Conservation (phyloP, 2,113 vertebrate species). For the Grallaria varia region DNA sequence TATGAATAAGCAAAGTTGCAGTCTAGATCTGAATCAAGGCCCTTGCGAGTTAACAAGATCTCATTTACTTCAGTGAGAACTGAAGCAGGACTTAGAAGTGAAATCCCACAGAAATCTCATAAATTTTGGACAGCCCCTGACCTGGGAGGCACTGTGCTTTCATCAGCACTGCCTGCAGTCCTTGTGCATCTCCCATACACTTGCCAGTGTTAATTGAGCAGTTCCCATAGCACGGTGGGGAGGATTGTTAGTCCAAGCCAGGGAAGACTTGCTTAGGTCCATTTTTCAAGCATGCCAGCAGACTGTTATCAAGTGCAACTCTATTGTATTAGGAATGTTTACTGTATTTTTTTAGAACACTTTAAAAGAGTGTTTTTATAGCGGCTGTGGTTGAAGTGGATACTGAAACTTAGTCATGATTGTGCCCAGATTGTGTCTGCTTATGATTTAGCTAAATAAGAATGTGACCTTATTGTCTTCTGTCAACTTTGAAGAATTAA, state of each 20-base stretch:
- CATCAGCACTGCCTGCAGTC: too few relatives aligned
- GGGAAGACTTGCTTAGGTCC: neutral
- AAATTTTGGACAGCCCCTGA: neutral
- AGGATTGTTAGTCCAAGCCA: neutral
- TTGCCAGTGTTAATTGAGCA: neutral
- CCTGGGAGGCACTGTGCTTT: neutral
- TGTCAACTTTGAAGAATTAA: neutral
- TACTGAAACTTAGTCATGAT: neutral
- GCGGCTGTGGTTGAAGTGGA: neutral
- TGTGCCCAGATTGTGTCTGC: neutral
- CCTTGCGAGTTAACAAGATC: neutral
- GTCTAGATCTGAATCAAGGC: neutral
- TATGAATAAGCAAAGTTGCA: neutral
- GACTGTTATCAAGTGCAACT: neutral
- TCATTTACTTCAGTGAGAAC: neutral
- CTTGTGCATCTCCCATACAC: rapidly evolving
- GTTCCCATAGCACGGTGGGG: neutral
- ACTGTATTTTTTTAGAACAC: neutral
- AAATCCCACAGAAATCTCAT: neutral
- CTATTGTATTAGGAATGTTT: neutral
- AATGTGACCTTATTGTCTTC: neutral
- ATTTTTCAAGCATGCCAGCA: neutral
- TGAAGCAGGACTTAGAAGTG: neutral
- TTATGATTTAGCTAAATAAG: neutral
- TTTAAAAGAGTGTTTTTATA: neutral